Conservation (phyloP, 2,113 vertebrate species). For the Grammomys surdaster region DNA sequence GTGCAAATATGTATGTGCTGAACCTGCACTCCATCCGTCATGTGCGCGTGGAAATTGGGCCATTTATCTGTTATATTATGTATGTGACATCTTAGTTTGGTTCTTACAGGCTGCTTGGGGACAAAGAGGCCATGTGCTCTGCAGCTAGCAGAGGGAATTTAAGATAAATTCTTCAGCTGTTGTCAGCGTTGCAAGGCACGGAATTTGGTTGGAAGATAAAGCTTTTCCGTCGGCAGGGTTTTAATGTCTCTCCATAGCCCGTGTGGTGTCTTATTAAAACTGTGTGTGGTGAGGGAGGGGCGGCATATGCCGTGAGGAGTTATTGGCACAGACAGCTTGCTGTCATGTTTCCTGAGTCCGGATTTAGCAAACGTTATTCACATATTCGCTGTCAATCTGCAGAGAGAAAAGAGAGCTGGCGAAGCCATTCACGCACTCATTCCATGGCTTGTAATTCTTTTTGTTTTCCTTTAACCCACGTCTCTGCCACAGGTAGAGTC, state of each 20-base stretch:
- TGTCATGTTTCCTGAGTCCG: slow-evolving; percentile 78
- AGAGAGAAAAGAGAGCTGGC: slow-evolving; percentile 67
- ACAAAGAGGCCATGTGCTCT: slow-evolving; percentile 85
- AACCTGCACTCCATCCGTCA: slow-evolving; percentile 88
- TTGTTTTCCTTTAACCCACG: slow-evolving; percentile 11
- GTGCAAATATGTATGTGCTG: slow-evolving; percentile 89
- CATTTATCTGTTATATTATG: slow-evolving; percentile 90
- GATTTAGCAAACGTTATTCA: slow-evolving; percentile 74
- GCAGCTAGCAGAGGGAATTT: slow-evolving; percentile 82
- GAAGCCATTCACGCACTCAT: slow-evolving; percentile 31
- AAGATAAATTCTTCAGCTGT: slow-evolving; percentile 88
- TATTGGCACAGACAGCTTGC: slow-evolving; percentile 73
- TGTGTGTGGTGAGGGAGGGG: slow-evolving; percentile 70
- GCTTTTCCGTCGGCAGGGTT: slow-evolving; percentile 82
- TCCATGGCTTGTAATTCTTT: slow-evolving; percentile 48
- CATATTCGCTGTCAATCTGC: slow-evolving; percentile 72
- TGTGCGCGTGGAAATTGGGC: slow-evolving; percentile 87
- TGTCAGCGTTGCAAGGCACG: slow-evolving; percentile 83
- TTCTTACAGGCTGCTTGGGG: slow-evolving; percentile 83
- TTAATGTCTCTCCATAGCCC: slow-evolving; percentile 80
- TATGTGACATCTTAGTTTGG: slow-evolving; percentile 88
- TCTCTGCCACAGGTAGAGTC: slow-evolving; percentile 56
- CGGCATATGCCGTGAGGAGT: slow-evolving; percentile 79
- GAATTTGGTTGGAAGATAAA: slow-evolving; percentile 88
- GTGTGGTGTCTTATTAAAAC: slow-evolving; percentile 81